Percentiles rank a stretch among this genome's conserved stretches.
These are phyloP conservation scores for Macrostomum lignano DNA, from an alignment of 1,140 invertebrate species.

Conservation along the genomic window DNA sequence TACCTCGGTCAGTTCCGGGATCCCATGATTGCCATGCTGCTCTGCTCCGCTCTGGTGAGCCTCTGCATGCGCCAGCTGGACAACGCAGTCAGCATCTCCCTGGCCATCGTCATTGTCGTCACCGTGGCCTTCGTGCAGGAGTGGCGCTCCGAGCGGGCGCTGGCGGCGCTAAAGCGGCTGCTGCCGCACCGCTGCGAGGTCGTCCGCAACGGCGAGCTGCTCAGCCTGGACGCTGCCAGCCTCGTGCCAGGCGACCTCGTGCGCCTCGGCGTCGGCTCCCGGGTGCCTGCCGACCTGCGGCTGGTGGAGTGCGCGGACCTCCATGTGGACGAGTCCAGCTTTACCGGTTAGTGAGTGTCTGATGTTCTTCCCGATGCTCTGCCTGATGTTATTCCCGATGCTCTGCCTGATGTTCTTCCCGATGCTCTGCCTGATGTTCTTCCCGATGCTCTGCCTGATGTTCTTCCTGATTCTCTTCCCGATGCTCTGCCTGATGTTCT, in stretches of 20 bases:
- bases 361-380: no score
- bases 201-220: conserved; percentile 52
- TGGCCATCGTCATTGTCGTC: conserved; percentile 74
- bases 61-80: conserved; percentile 85
- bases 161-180: conserved; percentile 86
- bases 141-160: conserved; percentile 94
- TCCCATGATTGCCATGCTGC: conserved; percentile 66
- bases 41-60: conserved; percentile 79
- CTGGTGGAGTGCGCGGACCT: conserved; percentile 58
- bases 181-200: conserved; percentile 43
- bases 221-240: conserved; percentile 66
- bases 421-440: no score
- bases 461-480: no score
- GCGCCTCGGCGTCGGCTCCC: conserved; percentile 61
- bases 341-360: conserved; percentile 97
- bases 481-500: no score
- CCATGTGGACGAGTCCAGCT: conserved; percentile 83
- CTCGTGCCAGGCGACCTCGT: conserved; percentile 93
- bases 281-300: conserved; percentile 75
- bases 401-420: no score
- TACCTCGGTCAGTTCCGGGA: conserved; percentile 49
- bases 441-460: no score
- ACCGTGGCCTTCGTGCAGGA: conserved; percentile 94
- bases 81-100: conserved; percentile 79
- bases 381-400: no score